Percentiles rank a stretch among this genome's conserved stretches.
These are phyloP conservation scores for Anguilla marmorata DNA, from an alignment of 2,797 vertebrate species.

Conservation along the genomic window DNA sequence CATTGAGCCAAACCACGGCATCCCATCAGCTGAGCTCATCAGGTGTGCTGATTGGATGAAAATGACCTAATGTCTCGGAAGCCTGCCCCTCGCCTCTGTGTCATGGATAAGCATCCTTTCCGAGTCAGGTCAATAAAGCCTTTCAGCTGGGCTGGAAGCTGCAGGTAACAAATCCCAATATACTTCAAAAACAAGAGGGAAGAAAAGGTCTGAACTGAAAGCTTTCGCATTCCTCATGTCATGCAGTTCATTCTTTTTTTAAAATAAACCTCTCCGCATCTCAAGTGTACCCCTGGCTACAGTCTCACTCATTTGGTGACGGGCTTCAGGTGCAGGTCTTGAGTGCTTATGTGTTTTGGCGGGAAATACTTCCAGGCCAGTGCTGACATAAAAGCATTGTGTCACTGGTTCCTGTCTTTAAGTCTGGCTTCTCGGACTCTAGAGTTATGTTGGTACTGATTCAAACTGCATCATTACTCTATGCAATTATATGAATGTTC, in stretches of 20 bases:
- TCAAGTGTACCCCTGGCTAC: background rate
- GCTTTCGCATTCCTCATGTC: background rate
- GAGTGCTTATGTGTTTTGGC: background rate
- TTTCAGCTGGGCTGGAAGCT: background rate
- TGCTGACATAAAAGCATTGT: background rate
- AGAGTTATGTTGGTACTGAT: background rate
- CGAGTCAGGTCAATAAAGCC: background rate
- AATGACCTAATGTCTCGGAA: background rate
- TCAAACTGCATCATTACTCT: background rate
- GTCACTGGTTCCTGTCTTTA: background rate
- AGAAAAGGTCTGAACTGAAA: background rate
- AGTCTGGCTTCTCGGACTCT: background rate
- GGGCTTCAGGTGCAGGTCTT: background rate
- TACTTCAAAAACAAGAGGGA: background rate
- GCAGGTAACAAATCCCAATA: background rate
- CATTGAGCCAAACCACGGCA: background rate
- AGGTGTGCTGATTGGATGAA: background rate
- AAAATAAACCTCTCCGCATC: background rate
- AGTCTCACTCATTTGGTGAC: background rate
- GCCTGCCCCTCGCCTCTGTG: background rate
- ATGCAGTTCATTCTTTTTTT: background rate
- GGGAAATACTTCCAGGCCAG: slow-evolving; percentile 1
- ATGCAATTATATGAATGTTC: background rate
- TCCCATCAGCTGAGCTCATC: slow-evolving; percentile 5
- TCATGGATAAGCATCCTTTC: background rate